These are phyloP conservation scores for Pteropus rufus DNA, from an alignment of 2,797 vertebrate species.

Conservation along the genomic window DNA sequence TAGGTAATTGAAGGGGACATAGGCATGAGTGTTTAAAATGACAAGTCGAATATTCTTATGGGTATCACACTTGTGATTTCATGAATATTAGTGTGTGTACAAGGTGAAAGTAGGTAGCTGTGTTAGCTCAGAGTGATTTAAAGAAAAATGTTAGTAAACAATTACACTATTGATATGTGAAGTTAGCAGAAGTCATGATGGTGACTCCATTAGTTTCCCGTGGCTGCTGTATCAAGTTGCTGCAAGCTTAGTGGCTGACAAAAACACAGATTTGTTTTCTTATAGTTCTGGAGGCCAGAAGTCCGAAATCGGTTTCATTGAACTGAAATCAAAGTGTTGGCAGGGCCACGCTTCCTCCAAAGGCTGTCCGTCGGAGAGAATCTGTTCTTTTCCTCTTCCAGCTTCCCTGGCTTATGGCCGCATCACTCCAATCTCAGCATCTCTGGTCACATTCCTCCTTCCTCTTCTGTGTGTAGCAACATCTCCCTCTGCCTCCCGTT, in stretches of 20 bases:
- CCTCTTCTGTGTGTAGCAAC: not conserved
- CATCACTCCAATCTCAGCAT: too few relatives aligned
- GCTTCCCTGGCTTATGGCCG: not conserved
- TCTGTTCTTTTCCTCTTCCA: not conserved
- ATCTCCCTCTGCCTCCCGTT: not conserved
- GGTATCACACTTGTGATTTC: not conserved
- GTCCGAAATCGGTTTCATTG: not conserved
- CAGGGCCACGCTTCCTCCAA: not conserved
- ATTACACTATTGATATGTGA: not conserved
- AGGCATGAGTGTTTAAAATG: not conserved
- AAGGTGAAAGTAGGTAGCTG: not conserved
- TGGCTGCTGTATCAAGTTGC: not conserved
- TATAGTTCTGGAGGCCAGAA: not conserved
- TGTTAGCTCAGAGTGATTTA: not conserved
- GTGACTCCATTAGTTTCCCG: not conserved
- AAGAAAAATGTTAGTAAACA: not conserved
- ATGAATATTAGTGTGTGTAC: not conserved
- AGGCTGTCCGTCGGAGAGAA: not conserved
- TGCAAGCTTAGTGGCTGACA: not conserved
- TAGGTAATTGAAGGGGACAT: not conserved
- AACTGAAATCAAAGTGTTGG: not conserved
- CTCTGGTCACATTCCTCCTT: not conserved
- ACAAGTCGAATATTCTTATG: not conserved
- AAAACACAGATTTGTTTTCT: not conserved
- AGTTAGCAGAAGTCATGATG: not conserved